Base-by-base conservation (phyloP, 2,797 vertebrate species). In the Phaenicophaeus curvirostris region DNA sequence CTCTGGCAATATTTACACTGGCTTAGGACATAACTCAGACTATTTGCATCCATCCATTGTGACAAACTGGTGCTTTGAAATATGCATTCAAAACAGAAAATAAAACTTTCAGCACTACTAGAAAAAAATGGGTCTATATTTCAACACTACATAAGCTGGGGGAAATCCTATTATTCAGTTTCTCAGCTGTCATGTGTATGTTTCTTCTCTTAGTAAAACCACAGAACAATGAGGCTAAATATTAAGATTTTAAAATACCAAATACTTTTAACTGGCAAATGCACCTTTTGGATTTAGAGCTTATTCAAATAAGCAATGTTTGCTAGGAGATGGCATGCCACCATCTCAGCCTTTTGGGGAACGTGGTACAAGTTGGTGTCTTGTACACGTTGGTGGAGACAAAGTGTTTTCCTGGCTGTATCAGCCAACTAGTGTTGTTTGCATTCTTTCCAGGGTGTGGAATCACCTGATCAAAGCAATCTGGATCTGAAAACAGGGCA, bases 211-310 rank as follows among this genome's bases (percentile, higher is more conserved):
- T 31, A 39, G 30, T 62, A 77, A 55, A 55, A 54, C 8, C 11
- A 35, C 46, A 23, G 8, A 46, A 28, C 14, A 76, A 3, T 18
- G 7, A 27, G 53, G 33, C 37, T n/a, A 54, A 55, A 44, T 28
- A 59, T 13, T 63, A 11, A 7, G 15, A 59, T 57, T 80, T 71
- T 46, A 35, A 88, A 80, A 18, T 23, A 23, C 5, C 5, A 28
- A 61, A 17, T 16, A 37, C 0, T 0, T 61, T 59, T 37, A 78
- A n/a, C 8, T 15, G 23, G 21, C 4, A 4, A 74, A 8, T 4
- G 2, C 3, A 8, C 20, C 31, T 84, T 48, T 42, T 35, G 42
- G n/a, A 27, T 51, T 61, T 85, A 69, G 53, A 79, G 27, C 18
- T 73, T 30, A 30, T 9, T 66, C 24, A 83, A 4, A 62, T 3